Conservation (phyloP, 2,888 invertebrate genomes). For the Reticulitermes lucifugus region DNA sequence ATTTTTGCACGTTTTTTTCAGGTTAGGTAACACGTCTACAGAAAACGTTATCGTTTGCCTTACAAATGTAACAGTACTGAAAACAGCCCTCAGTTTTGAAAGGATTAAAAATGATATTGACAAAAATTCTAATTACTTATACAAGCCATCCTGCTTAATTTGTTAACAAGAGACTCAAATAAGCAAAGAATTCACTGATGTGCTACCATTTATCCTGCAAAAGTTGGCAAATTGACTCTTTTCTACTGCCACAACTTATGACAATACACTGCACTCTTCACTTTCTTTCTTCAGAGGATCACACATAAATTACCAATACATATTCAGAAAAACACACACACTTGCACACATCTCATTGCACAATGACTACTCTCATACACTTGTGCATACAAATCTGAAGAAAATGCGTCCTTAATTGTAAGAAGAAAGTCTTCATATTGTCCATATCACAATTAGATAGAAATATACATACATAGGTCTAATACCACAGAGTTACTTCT, state of each 20-base stretch:
- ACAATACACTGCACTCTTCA: background rate
- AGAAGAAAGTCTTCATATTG: conserved; percentile 1
- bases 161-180: background rate
- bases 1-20: background rate
- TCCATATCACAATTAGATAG: conserved; percentile 34
- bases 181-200: background rate
- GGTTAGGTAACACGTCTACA: background rate
- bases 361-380: conserved; percentile 1
- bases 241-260: conserved; percentile 30
- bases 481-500: conserved; percentile 31
- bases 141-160: background rate
- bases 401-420: conserved; percentile 1
- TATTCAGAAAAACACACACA: background rate
- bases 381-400: conserved; percentile 25
- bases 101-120: background rate
- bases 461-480: background rate
- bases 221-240: conserved; percentile 19
- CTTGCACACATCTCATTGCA: background rate
- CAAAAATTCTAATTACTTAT: background rate
- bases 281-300: background rate
- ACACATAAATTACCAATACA: conserved; percentile 28
- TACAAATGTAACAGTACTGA: no score
- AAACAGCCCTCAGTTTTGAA: conserved; percentile 6
- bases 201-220: conserved; percentile 7
- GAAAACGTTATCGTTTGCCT: background rate